Base-by-base conservation (phyloP, 1,140 invertebrate genomes). In the Holcopasites calliopsidis region DNA sequence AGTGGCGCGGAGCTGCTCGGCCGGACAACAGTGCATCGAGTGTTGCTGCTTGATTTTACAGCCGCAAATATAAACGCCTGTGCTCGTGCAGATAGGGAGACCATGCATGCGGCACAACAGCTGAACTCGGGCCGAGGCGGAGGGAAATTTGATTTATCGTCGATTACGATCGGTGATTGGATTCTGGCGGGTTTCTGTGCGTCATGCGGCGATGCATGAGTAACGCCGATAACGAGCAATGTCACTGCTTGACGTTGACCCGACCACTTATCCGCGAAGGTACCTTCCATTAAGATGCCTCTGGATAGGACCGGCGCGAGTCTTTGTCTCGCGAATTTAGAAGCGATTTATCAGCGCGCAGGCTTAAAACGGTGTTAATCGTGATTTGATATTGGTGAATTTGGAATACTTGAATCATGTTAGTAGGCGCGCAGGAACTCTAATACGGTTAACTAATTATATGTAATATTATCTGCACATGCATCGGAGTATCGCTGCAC, bases 141-240 rank as follows among this genome's bases (percentile, higher is more conserved):
- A 65, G 70, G 54, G 76, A 83, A 85, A 79, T 86, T 80, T 87
- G 85, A 88, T 88, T 87, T 88, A 87, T 88, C 80, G 82, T 66
- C 86, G 87, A 88, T 88, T 88, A 88, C 84, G 75, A 86, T 84
- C 76, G 83, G 74, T 83, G 83, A 88, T 88, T 87, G 85, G 86
- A 85, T 72, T 83, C 76, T 78, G 82, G 81, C 81, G 75, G 77
- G 72, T 80, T 84, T 69, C 77, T 83, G 77, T 79, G 72, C 81
- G 82, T 84, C 82, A 66, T 60, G 66, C 77, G 74, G 69, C 85
- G 83, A 87, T 83, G 83, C 77, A 86, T 80, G 84, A 87, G 76
- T 79, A 76, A 61, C 73, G 70, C 64, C 74, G 77, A 87, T 86
- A 86, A 85, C 86, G 79, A 61, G 79, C 80, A 84, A 85, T 77